A percentile compares a stretch with the other conserved stretches of the same genome.
These are phyloP conservation scores for Musca domestica DNA, from an alignment of 1,140 invertebrate genomes.

Conservation along the genomic window DNA sequence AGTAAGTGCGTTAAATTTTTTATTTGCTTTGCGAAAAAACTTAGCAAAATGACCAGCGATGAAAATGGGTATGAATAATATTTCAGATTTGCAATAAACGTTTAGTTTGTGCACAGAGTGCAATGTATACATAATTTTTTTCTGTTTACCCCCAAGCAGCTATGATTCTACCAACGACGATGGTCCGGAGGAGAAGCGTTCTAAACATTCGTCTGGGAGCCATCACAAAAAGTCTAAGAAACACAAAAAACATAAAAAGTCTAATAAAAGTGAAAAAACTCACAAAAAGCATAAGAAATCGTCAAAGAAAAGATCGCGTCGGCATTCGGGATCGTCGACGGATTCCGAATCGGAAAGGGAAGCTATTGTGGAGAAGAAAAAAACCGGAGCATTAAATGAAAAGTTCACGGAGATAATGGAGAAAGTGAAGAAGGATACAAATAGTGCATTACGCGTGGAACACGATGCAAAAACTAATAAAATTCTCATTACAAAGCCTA, in stretches of 20 bases:
- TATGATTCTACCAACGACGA: slow-evolving; percentile 35
- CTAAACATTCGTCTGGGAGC: slow-evolving; percentile 30
- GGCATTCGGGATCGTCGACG: slow-evolving; percentile 38
- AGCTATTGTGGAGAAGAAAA: slow-evolving; percentile 30
- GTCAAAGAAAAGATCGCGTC: slow-evolving; percentile 38
- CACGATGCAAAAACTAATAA: slow-evolving; percentile 49
- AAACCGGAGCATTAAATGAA: slow-evolving; percentile 33
- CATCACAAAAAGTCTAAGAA: slow-evolving; percentile 55
- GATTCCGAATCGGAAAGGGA: slow-evolving; percentile 24
- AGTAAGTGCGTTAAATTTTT: too few relatives aligned
- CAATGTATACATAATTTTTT: slow-evolving; percentile 22
- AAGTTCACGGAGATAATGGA: slow-evolving; percentile 52
- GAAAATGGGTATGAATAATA: too few relatives aligned
- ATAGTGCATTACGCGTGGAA: slow-evolving; percentile 30
- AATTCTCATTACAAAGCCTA: slow-evolving; percentile 34
- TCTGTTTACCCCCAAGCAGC: slow-evolving; percentile 29
- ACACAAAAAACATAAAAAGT: slow-evolving; percentile 56
- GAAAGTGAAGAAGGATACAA: slow-evolving; percentile 33
- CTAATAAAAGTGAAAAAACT: slow-evolving; percentile 38
- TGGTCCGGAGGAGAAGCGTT: slow-evolving; percentile 34
- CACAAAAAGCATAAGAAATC: slow-evolving; percentile 48
- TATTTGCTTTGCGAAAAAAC: too few relatives aligned
- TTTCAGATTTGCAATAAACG: too few relatives aligned
- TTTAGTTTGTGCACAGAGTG: too few relatives aligned
- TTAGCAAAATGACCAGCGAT: too few relatives aligned